Percentiles rank a stretch among this genome's conserved stretches.
Conservation (phyloP, 2,113 vertebrate genomes). For the Tetrax tetrax region DNA sequence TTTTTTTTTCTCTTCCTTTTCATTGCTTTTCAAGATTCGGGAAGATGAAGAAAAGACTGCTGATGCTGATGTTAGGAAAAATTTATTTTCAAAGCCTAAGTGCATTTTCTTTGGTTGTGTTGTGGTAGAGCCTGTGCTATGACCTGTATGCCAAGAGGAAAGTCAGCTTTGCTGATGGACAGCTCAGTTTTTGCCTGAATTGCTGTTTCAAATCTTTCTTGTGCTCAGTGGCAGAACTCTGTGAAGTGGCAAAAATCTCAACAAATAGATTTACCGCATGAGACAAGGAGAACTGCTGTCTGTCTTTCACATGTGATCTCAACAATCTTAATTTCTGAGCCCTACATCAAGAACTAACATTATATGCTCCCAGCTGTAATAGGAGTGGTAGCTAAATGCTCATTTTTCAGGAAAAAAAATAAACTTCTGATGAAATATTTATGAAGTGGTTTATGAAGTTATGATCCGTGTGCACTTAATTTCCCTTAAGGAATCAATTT, state of each 20-base stretch:
- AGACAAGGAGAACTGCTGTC: not conserved
- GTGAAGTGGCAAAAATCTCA: constrained; percentile 20
- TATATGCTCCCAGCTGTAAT: not conserved
- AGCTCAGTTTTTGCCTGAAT: not conserved
- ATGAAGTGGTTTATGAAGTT: not conserved
- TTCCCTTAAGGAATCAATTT: not conserved
- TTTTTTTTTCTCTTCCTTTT: not conserved
- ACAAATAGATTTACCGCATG: not conserved
- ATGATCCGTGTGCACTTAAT: not conserved
- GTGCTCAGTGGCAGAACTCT: constrained; percentile 46
- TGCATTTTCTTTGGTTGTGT: constrained; percentile 6
- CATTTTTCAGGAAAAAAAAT: not conserved
- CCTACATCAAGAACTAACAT: not conserved
- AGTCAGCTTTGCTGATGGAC: constrained; percentile 10
- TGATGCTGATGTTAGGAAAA: constrained; percentile 63
- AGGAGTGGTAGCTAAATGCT: not conserved
- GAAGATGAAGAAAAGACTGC: constrained; percentile 66
- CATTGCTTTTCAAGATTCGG: constrained; percentile 64
- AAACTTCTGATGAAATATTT: not conserved
- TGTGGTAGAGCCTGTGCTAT: constrained; percentile 45
- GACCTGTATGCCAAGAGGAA: not conserved
- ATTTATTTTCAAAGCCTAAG: constrained; percentile 1
- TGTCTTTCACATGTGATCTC: not conserved
- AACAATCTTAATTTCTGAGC: not conserved
- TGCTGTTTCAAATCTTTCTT: constrained; percentile 15